Percentiles rank a stretch among this genome's conserved stretches.
These are phyloP conservation scores for Stylophora pistillata DNA, from an alignment of 64 coral and sea anemone genomes.

Conservation along the genomic window DNA sequence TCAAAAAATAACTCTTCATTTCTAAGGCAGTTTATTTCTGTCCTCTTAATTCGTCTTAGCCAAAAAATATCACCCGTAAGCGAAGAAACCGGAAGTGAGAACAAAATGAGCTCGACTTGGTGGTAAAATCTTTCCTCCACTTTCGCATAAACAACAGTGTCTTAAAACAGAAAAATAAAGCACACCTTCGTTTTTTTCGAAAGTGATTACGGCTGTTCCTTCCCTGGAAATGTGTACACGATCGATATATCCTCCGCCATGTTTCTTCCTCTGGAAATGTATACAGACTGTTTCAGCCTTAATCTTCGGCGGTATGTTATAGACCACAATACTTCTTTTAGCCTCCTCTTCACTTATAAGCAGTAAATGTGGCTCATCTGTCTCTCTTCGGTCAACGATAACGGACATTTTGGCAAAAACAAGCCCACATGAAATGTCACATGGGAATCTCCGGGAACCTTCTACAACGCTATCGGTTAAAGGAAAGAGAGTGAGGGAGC, in stretches of 20 bases:
- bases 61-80: neutral
- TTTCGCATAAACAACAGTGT: neutral
- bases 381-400: neutral
- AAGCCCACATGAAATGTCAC: neutral
- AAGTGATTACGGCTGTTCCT: slow-evolving; percentile 58
- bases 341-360: slow-evolving; percentile 12
- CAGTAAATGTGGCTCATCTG: neutral
- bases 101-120: no score
- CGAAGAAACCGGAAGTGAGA: neutral
- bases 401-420: neutral
- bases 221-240: slow-evolving; percentile 27
- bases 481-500: neutral
- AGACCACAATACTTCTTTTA: slow-evolving; percentile 44
- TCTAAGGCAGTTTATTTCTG: no score
- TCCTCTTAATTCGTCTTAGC: no score
- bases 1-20: no score
- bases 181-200: slow-evolving; percentile 53
- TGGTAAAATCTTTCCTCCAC: neutral
- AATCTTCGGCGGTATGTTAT: slow-evolving; percentile 14
- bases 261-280: slow-evolving; percentile 59
- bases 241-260: slow-evolving; percentile 77
- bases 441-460: neutral
- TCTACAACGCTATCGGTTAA: neutral
- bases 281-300: slow-evolving; percentile 10
- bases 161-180: neutral